These are phyloP conservation scores for Nemoura dubitans DNA, from an alignment of 2,888 invertebrate genomes.

Conservation along the genomic window DNA sequence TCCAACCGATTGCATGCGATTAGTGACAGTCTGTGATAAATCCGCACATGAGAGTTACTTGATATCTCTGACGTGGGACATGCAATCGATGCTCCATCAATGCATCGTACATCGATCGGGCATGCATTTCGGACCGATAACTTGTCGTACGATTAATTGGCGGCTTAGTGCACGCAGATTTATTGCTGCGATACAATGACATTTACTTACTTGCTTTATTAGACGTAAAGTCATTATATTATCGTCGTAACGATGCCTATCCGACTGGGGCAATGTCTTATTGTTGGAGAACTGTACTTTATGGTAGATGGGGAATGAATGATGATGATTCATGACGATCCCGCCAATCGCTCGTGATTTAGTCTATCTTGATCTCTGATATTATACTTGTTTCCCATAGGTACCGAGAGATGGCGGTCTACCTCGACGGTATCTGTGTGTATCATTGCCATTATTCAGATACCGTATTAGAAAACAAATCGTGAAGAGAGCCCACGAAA, in stretches of 20 bases:
- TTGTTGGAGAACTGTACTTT: not conserved
- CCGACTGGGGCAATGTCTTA: not conserved
- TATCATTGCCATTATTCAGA: not conserved
- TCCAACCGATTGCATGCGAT: not conserved
- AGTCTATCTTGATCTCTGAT: not conserved
- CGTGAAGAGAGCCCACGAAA: not conserved
- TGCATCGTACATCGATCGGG: not conserved
- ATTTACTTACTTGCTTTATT: not conserved
- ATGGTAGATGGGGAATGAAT: not conserved
- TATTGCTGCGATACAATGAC: not conserved
- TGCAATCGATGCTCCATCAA: not conserved
- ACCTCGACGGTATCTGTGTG: not conserved
- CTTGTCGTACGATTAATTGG: not conserved
- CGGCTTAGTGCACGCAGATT: not conserved
- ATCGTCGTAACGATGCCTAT: not conserved
- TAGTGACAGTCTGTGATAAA: not conserved
- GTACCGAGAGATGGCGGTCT: not conserved
- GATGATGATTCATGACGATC: slow-evolving; percentile 7
- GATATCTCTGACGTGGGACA: not conserved
- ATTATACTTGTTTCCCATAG: not conserved
- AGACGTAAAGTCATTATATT: not conserved
- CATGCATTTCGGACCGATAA: not conserved
- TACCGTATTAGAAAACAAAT: not conserved
- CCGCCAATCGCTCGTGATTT: not conserved
- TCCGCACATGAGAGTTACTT: not conserved